Conservation (phyloP, 2,888 invertebrate species). For the Neoascia interrupta region DNA sequence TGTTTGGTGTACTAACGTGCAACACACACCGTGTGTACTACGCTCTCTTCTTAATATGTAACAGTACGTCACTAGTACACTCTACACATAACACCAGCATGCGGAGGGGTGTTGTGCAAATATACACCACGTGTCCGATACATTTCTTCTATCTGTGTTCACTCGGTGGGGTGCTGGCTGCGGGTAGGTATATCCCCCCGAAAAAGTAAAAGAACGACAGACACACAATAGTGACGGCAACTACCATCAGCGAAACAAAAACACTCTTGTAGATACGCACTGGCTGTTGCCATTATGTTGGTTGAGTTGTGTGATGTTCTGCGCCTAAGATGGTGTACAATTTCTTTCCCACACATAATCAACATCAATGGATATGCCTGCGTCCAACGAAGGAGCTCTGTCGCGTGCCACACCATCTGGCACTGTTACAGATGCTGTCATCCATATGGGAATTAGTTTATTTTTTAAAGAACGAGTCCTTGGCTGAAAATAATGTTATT, state of each 20-base stretch:
- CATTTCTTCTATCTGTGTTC: slow-evolving; percentile 36
- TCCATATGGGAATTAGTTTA: no score
- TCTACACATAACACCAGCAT: slow-evolving; percentile 25
- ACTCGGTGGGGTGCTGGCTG: neutral
- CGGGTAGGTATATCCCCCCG: neutral
- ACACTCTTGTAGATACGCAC: slow-evolving; percentile 12
- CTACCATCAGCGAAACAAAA: slow-evolving; percentile 40
- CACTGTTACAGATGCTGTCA: no score
- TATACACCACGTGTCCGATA: slow-evolving; percentile 6
- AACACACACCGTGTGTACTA: slow-evolving; percentile 35
- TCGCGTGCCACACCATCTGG: no score
- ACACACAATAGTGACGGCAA: slow-evolving; percentile 43
- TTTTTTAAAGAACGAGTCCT: no score
- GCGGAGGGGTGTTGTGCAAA: slow-evolving; percentile 29
- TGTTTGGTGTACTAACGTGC: slow-evolving; percentile 40
- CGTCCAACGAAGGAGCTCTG: no score
- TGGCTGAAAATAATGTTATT: no score
- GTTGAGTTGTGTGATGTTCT: no score
- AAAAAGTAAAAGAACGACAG: neutral
- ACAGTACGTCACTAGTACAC: slow-evolving; percentile 49
- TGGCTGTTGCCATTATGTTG: neutral
- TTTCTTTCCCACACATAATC: no score
- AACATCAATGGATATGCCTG: no score
- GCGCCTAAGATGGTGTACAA: no score
- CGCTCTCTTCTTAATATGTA: no score